Evolutionary conservation across 2,113 vertebrate species (phyloP), one percentile per base, ranked within the genome.

Genomic region (Clarias macrocephalus): DNA sequence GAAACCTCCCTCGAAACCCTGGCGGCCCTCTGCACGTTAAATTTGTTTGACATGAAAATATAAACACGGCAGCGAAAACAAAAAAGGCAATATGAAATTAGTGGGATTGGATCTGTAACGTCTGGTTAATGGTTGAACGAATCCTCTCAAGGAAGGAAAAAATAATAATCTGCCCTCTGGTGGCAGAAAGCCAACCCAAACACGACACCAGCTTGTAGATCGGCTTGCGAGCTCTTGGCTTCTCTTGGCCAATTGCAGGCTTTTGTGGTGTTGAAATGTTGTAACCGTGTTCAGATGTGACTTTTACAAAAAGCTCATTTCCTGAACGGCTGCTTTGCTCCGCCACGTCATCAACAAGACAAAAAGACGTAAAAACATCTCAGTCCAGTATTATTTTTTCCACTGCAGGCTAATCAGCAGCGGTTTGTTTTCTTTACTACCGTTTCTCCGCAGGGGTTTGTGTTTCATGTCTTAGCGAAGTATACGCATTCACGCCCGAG

Each of bases 141-240:
- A 79, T 79, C 16, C 73, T 77, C 72, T 3, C 63, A 42, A 79
- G 33, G 28, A 5, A 25, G 19, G 11, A 15, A 75, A 75, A 42
- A 3, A 72, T 11, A 84, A 92, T 87, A 92, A 92, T 68, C 88
- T 92, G 93, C 94, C 95, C 94, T 90, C 95, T 94, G 90, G 94
- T 94, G 94, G 95, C 87, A 12, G 56, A 16, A 30, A 80, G 82
- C 62, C 85, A 85, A 87, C 56, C 70, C 21, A 56, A 66, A 86
- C 52, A 86, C 13, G 33, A 82, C 84, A 68, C 73, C 59, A 66
- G 82, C 80, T 90, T 77, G 84, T 88, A 77, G 88, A 80, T 16
- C 77, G 19, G 6, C 76, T 80, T 15, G 1, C 73, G 5, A 12
- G 15, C 77, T 80, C 48, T 54, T 7, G 48, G 48, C 48, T 18